Conservation (phyloP, 2,113 vertebrate species). For the Alligator mississippiensis region DNA sequence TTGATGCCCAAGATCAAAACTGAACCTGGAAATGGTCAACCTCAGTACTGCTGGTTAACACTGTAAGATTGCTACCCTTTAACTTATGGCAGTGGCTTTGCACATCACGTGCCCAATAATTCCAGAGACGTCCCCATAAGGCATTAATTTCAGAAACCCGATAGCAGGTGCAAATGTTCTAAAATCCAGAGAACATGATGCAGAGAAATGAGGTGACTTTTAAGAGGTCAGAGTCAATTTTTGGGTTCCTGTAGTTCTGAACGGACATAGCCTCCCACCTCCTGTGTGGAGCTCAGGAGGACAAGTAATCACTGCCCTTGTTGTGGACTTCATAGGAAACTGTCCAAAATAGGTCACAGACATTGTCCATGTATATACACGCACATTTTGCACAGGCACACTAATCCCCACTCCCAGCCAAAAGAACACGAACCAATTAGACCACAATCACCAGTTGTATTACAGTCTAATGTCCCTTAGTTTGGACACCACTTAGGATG, state of each 20-base stretch:
- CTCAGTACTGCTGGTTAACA: background rate
- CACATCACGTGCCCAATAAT: background rate
- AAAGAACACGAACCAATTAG: too few relatives aligned
- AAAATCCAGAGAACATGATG: background rate
- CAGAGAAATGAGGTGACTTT: background rate
- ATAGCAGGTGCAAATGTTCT: background rate
- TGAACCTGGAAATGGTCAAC: background rate
- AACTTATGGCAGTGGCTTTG: background rate
- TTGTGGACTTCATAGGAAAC: background rate
- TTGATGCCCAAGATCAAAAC: background rate
- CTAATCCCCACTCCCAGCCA: too few relatives aligned
- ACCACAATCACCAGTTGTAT: too few relatives aligned
- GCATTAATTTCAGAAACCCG: background rate
- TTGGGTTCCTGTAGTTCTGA: background rate
- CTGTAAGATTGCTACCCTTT: background rate
- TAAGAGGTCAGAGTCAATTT: background rate
- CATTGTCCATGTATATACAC: background rate
- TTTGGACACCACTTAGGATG: background rate
- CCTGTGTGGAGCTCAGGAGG: background rate
- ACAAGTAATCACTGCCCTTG: background rate
- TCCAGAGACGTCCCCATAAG: background rate
- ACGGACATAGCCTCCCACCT: accelerated
- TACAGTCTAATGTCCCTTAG: too few relatives aligned
- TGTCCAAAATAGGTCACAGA: background rate
- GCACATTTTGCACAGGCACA: background rate